Evolutionary conservation across 2,113 vertebrate genomes (phyloP).

Genomic region (Hippopotamus amphibius): DNA sequence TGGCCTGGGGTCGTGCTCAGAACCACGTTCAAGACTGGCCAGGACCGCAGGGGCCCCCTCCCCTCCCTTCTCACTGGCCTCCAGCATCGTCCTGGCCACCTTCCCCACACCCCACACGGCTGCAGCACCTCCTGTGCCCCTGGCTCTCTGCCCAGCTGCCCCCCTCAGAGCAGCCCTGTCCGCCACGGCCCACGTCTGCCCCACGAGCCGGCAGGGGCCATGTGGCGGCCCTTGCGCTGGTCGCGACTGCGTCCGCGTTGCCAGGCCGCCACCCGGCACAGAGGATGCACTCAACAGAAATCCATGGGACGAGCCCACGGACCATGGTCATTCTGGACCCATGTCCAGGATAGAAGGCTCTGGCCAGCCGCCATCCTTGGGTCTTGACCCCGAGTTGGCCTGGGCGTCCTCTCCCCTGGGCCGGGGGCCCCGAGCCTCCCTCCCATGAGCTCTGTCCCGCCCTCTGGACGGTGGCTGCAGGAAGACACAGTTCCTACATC

Average conservation of each 20-base stretch:
- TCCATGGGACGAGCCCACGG: background rate
- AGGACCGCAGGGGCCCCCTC: background rate
- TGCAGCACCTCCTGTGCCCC: background rate
- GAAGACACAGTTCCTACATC: background rate
- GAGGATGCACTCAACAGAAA: background rate
- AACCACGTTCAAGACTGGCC: background rate
- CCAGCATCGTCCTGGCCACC: background rate
- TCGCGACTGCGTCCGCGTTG: background rate
- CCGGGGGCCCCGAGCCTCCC: background rate
- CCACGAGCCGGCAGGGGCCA: background rate
- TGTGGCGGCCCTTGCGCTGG: background rate
- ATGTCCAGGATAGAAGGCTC: background rate
- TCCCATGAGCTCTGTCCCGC: background rate
- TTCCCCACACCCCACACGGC: background rate
- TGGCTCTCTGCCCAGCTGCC: background rate
- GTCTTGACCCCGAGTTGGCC: background rate
- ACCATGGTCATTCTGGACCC: background rate
- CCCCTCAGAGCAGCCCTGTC: background rate
- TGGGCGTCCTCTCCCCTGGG: background rate
- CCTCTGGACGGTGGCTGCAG: fast-evolving
- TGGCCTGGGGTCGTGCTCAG: background rate
- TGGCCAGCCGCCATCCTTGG: background rate
- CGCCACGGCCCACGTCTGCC: background rate
- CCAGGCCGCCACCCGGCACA: background rate
- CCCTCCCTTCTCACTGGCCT: background rate